These are phyloP conservation scores for Alouatta palliata DNA, from an alignment of 2,113 vertebrate genomes.

Conservation along the genomic window DNA sequence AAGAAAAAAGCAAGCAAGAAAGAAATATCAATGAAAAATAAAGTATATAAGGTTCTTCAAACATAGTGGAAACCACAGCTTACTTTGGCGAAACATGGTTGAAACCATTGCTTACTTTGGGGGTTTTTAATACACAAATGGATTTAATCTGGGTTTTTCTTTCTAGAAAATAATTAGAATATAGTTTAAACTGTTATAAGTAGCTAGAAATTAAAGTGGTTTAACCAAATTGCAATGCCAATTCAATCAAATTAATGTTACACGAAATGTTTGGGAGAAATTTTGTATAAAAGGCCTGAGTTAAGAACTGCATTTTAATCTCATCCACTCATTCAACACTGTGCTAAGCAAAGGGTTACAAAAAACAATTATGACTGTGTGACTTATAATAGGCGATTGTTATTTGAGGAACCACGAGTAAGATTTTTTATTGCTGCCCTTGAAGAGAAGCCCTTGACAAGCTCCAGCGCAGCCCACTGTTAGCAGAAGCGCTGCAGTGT, in stretches of 20 bases:
- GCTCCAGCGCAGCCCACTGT: not conserved
- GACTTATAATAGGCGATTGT: not conserved
- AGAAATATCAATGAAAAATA: not conserved
- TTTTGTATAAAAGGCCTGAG: conserved; percentile 34
- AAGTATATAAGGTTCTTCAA: not conserved
- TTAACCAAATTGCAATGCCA: conserved; percentile 20
- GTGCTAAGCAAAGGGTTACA: conserved; percentile 22
- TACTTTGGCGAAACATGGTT: not conserved
- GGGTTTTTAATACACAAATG: not conserved
- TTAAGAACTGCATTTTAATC: conserved; percentile 20
- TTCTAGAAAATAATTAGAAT: conserved; percentile 17
- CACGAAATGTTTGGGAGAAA: conserved; percentile 4
- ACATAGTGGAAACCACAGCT: not conserved
- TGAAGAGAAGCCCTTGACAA: conserved; percentile 31
- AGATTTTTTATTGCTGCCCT: conserved; percentile 2
- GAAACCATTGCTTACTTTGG: not conserved
- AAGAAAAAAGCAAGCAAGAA: not conserved
- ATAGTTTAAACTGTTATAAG: conserved; percentile 13
- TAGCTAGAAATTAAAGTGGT: conserved; percentile 5
- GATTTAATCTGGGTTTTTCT: not conserved
- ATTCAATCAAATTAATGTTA: conserved; percentile 46
- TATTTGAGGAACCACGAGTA: conserved; percentile 23
- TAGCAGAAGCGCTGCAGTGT: not conserved
- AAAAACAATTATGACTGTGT: not conserved
- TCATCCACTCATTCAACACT: not conserved